A percentile compares a stretch with the other conserved stretches of the same genome.
Conservation (phyloP, 2,797 vertebrate species). For the Gastrophryne carolinensis region DNA sequence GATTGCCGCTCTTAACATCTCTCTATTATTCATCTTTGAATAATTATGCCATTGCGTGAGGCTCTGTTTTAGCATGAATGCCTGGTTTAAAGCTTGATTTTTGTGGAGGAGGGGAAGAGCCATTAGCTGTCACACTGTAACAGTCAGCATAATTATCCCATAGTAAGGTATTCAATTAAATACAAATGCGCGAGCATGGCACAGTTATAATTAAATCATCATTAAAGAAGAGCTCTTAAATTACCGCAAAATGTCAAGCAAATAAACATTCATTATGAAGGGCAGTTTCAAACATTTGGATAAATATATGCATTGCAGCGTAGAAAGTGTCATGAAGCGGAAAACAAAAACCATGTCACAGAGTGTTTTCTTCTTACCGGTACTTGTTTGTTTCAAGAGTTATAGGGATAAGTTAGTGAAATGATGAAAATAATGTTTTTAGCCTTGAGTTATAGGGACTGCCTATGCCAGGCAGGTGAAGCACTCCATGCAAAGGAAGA, state of each 20-base stretch:
- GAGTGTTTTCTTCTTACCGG: no score
- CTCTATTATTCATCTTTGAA: slow-evolving; percentile 17
- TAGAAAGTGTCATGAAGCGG: no score
- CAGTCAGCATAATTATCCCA: neutral
- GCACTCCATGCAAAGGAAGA: no score
- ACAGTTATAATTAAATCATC: neutral
- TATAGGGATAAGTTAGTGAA: no score
- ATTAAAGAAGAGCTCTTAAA: slow-evolving; percentile 12
- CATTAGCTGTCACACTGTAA: slow-evolving; percentile 9
- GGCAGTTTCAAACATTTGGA: neutral
- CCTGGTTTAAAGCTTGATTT: neutral
- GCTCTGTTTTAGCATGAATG: neutral
- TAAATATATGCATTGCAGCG: no score
- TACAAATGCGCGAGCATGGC: neutral
- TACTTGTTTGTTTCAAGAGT: no score
- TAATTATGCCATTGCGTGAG: slow-evolving; percentile 9
- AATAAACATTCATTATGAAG: neutral
- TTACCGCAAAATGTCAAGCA: neutral
- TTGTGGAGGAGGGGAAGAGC: neutral
- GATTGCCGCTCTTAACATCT: slow-evolving; percentile 11
- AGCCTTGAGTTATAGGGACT: no score
- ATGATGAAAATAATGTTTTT: no score
- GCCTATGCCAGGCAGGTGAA: no score
- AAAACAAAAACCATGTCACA: no score
- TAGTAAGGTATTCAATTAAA: slow-evolving; percentile 2